These are phyloP conservation scores for Muscicapa comitata DNA, from an alignment of 2,797 vertebrate species.

Conservation along the genomic window DNA sequence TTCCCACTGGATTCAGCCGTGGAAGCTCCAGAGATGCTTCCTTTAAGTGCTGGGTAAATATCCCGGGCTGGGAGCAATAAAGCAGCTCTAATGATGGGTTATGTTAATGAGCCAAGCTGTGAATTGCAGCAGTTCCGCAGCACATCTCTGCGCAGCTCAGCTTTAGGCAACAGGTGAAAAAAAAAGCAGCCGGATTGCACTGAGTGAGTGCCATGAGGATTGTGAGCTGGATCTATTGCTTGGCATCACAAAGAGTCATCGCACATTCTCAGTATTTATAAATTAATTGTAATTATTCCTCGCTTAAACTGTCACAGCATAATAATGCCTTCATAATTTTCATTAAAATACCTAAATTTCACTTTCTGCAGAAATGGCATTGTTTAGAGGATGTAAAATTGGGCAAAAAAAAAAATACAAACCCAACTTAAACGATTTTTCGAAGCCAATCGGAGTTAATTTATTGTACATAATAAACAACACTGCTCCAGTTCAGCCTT, in stretches of 20 bases:
- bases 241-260: not conserved
- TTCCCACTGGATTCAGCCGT: not conserved
- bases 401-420: fast-evolving
- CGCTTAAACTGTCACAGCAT: not conserved
- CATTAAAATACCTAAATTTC: not conserved
- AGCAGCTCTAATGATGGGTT: not conserved
- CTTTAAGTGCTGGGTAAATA: not conserved
- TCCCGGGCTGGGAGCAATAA: not conserved
- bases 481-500: not conserved
- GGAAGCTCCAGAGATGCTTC: not conserved
- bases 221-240: fast-evolving
- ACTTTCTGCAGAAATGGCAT: not conserved
- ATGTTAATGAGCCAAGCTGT: not conserved
- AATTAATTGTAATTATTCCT: not conserved
- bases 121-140: not conserved
- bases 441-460: not conserved
- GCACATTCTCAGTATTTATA: fast-evolving
- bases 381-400: not conserved
- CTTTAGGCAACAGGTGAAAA: not conserved
- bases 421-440: not conserved
- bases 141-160: not conserved
- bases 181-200: not conserved
- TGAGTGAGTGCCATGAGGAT: not conserved
- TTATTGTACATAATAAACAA: not conserved
- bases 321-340: fast-evolving